Evolutionary conservation across 2,113 vertebrate genomes (phyloP).

Genomic region (Montifringilla adamsi): DNA sequence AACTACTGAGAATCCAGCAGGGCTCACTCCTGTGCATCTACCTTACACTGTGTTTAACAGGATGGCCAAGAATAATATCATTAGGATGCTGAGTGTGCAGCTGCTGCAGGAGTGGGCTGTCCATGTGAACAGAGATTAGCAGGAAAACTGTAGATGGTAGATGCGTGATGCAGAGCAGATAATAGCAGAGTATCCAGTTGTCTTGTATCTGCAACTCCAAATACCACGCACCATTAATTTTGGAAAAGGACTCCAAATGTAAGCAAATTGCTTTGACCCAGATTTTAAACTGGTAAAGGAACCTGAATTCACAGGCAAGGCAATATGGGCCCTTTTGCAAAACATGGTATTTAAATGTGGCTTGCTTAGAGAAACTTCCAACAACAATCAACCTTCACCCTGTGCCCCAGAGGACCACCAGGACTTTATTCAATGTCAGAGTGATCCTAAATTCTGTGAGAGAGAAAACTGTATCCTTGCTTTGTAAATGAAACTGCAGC

Average conservation of each 20-base stretch:
- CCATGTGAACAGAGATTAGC: constrained; percentile 31
- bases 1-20: constrained; percentile 5
- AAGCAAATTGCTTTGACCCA: constrained; percentile 58
- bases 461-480: not conserved
- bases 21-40: constrained; percentile 2
- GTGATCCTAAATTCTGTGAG: constrained; percentile 35
- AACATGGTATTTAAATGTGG: constrained; percentile 8
- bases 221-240: constrained; percentile 20
- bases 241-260: constrained; percentile 50
- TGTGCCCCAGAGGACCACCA: not conserved
- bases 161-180: constrained; percentile 31
- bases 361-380: constrained; percentile 16
- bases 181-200: constrained; percentile 38
- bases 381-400: not conserved
- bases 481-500: constrained; percentile 43
- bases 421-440: not conserved
- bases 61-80: constrained; percentile 46
- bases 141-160: not conserved
- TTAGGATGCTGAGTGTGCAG: constrained; percentile 31
- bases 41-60: constrained; percentile 27
- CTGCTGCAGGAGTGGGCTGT: constrained; percentile 35
- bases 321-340: constrained; percentile 23
- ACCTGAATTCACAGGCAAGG: constrained; percentile 30
- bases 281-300: constrained; percentile 38
- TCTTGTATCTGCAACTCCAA: constrained; percentile 30